Evolutionary conservation across 1,140 invertebrate species (phyloP).

Genomic region (Drosophila burlai): DNA sequence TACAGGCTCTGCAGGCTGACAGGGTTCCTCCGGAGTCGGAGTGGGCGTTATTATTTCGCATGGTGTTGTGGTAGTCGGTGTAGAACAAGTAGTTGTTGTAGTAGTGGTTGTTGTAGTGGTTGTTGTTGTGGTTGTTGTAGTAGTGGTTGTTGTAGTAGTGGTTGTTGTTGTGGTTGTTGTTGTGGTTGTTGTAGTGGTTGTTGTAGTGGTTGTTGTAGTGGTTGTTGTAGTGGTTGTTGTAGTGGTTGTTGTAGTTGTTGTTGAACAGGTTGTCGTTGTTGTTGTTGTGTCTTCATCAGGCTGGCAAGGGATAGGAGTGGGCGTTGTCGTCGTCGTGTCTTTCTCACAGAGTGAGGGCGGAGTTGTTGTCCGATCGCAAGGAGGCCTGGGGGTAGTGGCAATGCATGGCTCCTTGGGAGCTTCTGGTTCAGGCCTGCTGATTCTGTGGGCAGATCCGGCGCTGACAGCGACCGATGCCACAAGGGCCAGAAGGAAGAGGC

Average conservation of each 20-base stretch:
- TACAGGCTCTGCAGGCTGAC: not conserved
- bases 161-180: no score
- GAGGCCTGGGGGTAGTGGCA: constrained; percentile 6
- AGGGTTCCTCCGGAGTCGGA: not conserved
- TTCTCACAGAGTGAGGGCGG: constrained; percentile 10
- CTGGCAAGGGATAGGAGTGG: not conserved
- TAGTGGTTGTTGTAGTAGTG: not conserved
- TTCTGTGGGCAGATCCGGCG: constrained; percentile 19
- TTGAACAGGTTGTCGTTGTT: not conserved
- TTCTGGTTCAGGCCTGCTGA: constrained; percentile 6
- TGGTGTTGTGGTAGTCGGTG: not conserved
- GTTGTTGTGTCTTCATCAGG: not conserved
- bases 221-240: no score
- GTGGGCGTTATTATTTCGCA: not conserved
- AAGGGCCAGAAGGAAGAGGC: constrained; percentile 50
- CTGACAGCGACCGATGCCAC: constrained; percentile 35
- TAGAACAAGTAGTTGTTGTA: no score
- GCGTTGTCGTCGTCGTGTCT: not conserved
- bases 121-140: no score
- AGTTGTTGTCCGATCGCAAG: constrained; percentile 30
- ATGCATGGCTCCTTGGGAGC: constrained; percentile 21
- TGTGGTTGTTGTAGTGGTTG: no score
- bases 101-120: no score
- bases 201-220: no score
- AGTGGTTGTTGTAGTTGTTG: no score